phyloP scores from a whole-genome alignment of 2,888 invertebrate genomes.

The Vanessa cardui region DNA sequence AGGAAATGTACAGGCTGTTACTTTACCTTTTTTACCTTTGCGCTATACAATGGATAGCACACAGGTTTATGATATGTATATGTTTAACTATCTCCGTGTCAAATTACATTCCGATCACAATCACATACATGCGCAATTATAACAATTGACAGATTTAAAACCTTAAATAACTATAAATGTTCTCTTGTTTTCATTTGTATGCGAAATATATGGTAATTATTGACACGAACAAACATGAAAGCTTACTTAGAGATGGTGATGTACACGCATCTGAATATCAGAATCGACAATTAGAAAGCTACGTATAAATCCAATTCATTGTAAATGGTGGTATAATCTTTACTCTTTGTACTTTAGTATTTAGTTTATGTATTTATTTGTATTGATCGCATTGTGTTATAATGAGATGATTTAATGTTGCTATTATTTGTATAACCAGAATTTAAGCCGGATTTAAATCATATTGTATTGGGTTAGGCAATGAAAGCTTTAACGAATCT shows the following conservation, averaged over 20 bases:
- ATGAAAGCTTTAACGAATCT: too few species aligned
- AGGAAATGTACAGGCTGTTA: too few species aligned
- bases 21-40: too few species aligned
- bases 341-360: constrained; percentile 5
- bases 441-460: not conserved
- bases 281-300: constrained; percentile 20
- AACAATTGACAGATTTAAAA: too few species aligned
- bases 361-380: constrained; percentile 1
- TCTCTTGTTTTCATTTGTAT: too few species aligned
- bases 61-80: too few species aligned
- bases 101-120: too few species aligned
- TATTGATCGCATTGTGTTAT: constrained; percentile 19
- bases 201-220: too few species aligned
- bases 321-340: constrained; percentile 2
- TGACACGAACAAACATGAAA: not conserved
- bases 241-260: not conserved
- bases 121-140: too few species aligned
- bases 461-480: not conserved
- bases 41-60: too few species aligned
- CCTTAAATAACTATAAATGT: too few species aligned
- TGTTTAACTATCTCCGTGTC: too few species aligned
- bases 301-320: constrained; percentile 2
- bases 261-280: not conserved
- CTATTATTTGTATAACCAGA: not conserved
- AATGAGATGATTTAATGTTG: constrained; percentile 3